Percentiles rank a stretch among this genome's conserved stretches.
Evolutionary conservation across 2,888 invertebrate species (phyloP).

Genomic region (Eupsilia transversa): DNA sequence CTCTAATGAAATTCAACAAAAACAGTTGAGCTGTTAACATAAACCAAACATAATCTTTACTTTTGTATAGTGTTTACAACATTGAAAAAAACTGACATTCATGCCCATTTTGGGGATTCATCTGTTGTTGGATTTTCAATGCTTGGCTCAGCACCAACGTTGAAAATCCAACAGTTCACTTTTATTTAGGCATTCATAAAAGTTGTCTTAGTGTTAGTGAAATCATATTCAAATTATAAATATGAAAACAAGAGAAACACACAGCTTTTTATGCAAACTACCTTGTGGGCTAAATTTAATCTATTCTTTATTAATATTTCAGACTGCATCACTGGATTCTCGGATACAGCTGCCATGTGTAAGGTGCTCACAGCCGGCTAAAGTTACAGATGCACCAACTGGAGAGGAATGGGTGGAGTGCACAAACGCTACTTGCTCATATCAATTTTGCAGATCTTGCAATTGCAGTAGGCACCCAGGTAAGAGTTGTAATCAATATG

Average conservation of each 20-base stretch:
- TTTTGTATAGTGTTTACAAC: background rate
- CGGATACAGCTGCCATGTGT: slow-evolving; percentile 84
- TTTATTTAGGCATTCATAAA: background rate
- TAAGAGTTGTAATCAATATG: slow-evolving; percentile 84
- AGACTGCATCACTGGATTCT: slow-evolving; percentile 84
- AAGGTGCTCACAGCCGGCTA: slow-evolving; percentile 85
- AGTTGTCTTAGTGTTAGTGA: background rate
- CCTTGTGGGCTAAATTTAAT: background rate
- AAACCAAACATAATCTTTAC: background rate
- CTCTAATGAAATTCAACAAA: background rate
- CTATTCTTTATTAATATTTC: slow-evolving; percentile 63
- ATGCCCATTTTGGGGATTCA: too few species aligned
- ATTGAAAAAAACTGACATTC: too few species aligned
- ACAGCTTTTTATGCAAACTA: background rate
- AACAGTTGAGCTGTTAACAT: background rate
- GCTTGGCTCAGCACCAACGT: too few species aligned
- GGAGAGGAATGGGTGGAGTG: slow-evolving; percentile 91
- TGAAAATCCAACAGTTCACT: background rate
- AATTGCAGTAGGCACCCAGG: slow-evolving; percentile 84
- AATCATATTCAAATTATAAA: background rate
- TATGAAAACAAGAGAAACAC: background rate
- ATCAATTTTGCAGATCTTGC: slow-evolving; percentile 89
- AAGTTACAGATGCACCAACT: slow-evolving; percentile 81
- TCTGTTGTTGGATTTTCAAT: too few species aligned
- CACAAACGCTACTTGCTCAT: slow-evolving; percentile 85